Conservation (phyloP, 2,888 invertebrate genomes). For the Philaethria dido region DNA sequence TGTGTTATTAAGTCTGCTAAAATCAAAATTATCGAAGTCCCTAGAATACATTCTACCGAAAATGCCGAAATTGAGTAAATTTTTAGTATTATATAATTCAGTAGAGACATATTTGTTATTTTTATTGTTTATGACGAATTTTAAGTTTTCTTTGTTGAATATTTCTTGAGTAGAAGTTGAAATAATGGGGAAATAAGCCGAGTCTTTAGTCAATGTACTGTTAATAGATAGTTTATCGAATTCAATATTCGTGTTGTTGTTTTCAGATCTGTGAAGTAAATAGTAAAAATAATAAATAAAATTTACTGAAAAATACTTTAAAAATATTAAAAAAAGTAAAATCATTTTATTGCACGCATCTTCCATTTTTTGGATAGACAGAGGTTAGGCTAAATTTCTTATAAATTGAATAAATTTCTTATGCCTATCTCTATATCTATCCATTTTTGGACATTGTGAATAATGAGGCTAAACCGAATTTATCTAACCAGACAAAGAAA, state of each 20-base stretch:
- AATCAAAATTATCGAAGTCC: slow-evolving; percentile 50
- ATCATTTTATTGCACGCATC: too few relatives aligned
- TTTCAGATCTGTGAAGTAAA: slow-evolving; percentile 54
- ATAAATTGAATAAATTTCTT: too few relatives aligned
- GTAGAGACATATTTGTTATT: slow-evolving; percentile 51
- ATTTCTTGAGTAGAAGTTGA: slow-evolving; percentile 50
- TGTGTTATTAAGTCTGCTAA: slow-evolving; percentile 32
- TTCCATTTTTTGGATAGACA: too few relatives aligned
- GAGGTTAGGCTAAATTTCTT: too few relatives aligned
- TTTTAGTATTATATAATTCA: slow-evolving; percentile 50
- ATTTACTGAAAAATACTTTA: not conserved
- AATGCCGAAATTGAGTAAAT: slow-evolving; percentile 60
- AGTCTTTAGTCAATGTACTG: slow-evolving; percentile 57
- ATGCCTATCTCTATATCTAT: too few relatives aligned
- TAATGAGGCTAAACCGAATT: too few relatives aligned
- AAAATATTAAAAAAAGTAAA: too few relatives aligned
- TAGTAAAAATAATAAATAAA: slow-evolving; percentile 5
- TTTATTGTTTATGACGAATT: slow-evolving; percentile 32
- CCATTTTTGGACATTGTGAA: too few relatives aligned
- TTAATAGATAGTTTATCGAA: slow-evolving; percentile 61
- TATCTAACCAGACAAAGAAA: too few relatives aligned
- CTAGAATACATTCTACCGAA: slow-evolving; percentile 59
- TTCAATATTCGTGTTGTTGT: slow-evolving; percentile 50
- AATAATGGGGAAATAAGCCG: slow-evolving; percentile 60
- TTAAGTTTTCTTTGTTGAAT: slow-evolving; percentile 48